Conservation (phyloP, 2,888 invertebrate species). For the Taphrorychus bicolor region DNA sequence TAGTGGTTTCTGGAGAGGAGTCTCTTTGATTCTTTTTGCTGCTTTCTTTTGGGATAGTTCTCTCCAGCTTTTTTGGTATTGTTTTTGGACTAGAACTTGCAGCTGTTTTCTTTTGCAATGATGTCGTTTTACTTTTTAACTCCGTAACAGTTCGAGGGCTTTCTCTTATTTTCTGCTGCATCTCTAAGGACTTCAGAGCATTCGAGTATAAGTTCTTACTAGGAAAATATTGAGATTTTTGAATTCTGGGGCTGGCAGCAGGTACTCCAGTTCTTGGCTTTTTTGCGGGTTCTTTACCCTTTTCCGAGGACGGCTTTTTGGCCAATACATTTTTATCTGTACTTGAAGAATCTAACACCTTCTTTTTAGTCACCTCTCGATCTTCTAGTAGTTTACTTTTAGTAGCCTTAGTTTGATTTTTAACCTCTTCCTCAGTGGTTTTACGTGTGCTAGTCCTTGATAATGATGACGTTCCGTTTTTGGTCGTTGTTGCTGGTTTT, state of each 20-base stretch:
- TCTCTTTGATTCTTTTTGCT: slow-evolving; percentile 10
- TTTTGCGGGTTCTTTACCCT: background rate
- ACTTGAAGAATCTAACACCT: background rate
- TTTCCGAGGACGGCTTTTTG: background rate
- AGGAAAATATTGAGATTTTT: slow-evolving; percentile 57
- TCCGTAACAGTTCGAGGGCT: background rate
- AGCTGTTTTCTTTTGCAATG: background rate
- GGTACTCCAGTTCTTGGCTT: background rate
- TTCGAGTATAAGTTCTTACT: slow-evolving; percentile 54
- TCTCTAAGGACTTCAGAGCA: slow-evolving; percentile 46
- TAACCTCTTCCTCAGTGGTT: background rate
- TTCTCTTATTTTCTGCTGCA: no score
- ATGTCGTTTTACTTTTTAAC: background rate
- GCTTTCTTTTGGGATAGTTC: background rate
- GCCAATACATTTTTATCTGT: background rate
- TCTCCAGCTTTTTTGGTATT: background rate
- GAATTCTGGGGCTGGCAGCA: slow-evolving; percentile 43
- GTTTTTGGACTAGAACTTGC: background rate
- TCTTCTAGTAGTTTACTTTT: background rate
- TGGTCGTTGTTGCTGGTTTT: slow-evolving; percentile 23
- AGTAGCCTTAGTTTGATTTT: background rate
- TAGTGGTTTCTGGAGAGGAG: slow-evolving; percentile 45
- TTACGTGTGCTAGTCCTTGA: background rate
- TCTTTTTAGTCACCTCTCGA: background rate
- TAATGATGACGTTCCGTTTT: background rate